phyloP scores from a whole-genome alignment of 2,113 vertebrate species.

The Nothobranchius furzeri region DNA sequence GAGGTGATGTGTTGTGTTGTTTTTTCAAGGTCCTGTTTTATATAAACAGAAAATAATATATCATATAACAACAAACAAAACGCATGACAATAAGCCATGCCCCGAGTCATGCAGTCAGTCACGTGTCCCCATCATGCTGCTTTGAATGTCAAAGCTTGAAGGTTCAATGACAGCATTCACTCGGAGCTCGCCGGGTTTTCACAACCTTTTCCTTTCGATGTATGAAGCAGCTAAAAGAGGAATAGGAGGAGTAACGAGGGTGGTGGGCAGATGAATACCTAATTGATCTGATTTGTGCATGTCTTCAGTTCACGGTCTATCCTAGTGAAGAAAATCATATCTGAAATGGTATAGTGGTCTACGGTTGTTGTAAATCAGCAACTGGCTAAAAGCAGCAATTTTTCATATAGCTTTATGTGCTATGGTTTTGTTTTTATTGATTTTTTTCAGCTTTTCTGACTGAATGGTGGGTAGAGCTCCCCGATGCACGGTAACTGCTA shows the following conservation, averaged over 20 bases:
- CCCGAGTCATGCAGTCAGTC: conserved; percentile 60
- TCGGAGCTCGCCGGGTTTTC: conserved; percentile 53
- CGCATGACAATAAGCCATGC: conserved; percentile 66
- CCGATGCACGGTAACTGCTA: conserved; percentile 1
- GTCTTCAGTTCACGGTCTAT: conserved; percentile 62
- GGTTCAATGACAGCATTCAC: conserved; percentile 49
- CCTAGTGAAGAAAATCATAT: conserved; percentile 32
- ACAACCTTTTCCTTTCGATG: conserved; percentile 76
- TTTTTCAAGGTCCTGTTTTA: conserved; percentile 85
- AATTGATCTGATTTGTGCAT: conserved; percentile 61
- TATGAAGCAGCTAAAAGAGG: conserved; percentile 73
- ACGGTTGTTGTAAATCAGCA: conserved; percentile 67
- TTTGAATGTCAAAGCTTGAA: conserved; percentile 80
- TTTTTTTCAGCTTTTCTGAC: not conserved
- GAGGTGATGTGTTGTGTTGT: conserved; percentile 88
- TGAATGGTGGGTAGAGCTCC: not conserved
- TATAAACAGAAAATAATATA: conserved; percentile 85
- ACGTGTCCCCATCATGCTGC: conserved; percentile 27
- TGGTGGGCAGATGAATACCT: conserved; percentile 63
- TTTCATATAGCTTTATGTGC: conserved; percentile 32
- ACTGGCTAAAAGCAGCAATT: conserved; percentile 79
- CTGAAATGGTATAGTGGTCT: conserved; percentile 76
- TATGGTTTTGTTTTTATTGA: conserved; percentile 18
- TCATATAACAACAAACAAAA: conserved; percentile 76
- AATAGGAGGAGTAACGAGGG: conserved; percentile 35